Conservation (phyloP, 2,888 invertebrate species). For the Meteorus cinctellus region DNA sequence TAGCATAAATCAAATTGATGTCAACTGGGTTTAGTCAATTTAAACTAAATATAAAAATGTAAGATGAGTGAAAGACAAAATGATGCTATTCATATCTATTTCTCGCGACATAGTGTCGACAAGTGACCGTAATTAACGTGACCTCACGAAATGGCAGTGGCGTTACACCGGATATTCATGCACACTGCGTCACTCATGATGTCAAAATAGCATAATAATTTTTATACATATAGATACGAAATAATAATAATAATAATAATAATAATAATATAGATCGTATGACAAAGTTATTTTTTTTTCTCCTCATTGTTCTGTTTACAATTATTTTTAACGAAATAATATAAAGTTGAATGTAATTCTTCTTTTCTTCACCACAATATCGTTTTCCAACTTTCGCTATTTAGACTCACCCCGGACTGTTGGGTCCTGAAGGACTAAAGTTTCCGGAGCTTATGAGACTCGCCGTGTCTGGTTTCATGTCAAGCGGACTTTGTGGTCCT, state of each 20-base stretch:
- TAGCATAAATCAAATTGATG: too few species aligned
- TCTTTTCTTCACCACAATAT: background rate
- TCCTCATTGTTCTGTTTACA: too few species aligned
- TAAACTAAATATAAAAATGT: too few species aligned
- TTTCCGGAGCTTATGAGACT: constrained; percentile 78
- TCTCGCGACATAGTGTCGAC: constrained; percentile 13
- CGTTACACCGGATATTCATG: constrained; percentile 58
- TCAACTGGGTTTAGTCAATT: too few species aligned
- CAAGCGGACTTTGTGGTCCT: constrained; percentile 89
- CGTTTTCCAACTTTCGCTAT: background rate
- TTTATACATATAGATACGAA: background rate
- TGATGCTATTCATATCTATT: background rate
- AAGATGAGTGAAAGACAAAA: too few species aligned
- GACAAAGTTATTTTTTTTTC: background rate
- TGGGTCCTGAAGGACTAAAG: constrained; percentile 78
- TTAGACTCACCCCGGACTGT: constrained; percentile 76
- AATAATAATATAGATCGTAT: background rate
- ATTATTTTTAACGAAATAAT: too few species aligned
- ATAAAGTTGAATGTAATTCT: too few species aligned
- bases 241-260: background rate
- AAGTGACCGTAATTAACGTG: constrained; percentile 53
- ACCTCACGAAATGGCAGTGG: constrained; percentile 48
- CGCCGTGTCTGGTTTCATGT: constrained; percentile 93
- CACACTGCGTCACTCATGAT: constrained; percentile 56
- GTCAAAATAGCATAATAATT: constrained; percentile 60